Percentiles rank a stretch among this genome's conserved stretches.
Evolutionary conservation across 2,113 vertebrate genomes (phyloP).

Genomic region (Donacobius atricapilla): DNA sequence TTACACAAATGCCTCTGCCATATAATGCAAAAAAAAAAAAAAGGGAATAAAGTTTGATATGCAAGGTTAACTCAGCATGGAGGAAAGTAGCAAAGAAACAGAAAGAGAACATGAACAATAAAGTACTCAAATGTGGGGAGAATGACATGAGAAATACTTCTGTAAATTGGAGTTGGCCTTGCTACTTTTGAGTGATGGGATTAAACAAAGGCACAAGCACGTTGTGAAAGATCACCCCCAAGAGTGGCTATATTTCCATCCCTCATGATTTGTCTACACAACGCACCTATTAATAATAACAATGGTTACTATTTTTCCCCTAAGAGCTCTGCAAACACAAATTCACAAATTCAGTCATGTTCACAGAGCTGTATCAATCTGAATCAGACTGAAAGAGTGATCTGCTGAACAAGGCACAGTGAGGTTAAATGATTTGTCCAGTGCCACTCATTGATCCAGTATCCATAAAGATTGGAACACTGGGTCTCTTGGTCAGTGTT

Average conservation of each 20-base stretch:
- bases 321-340: not conserved
- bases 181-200: slow-evolving; percentile 28
- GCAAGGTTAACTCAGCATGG: slow-evolving; percentile 49
- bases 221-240: slow-evolving; percentile 17
- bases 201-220: slow-evolving; percentile 34
- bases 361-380: not conserved
- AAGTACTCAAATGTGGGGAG: slow-evolving; percentile 5
- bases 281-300: slow-evolving; percentile 34
- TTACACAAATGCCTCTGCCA: slow-evolving; percentile 27
- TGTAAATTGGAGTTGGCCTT: slow-evolving; percentile 32
- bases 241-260: not conserved
- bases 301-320: slow-evolving; percentile 9
- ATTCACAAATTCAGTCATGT: not conserved
- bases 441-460: not conserved
- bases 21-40: not conserved
- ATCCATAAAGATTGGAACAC: not conserved
- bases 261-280: not conserved
- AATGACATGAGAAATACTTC: slow-evolving; percentile 14
- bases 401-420: not conserved
- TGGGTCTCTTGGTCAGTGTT: not conserved
- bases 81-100: slow-evolving; percentile 19
- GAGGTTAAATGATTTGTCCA: not conserved
- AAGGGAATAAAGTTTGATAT: slow-evolving; percentile 12
- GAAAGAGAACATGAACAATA: not conserved
- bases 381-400: not conserved